A percentile compares a stretch with the other conserved stretches of the same genome.
These are phyloP conservation scores for Tenrec ecaudatus DNA, from an alignment of 2,113 vertebrate genomes.

Conservation along the genomic window DNA sequence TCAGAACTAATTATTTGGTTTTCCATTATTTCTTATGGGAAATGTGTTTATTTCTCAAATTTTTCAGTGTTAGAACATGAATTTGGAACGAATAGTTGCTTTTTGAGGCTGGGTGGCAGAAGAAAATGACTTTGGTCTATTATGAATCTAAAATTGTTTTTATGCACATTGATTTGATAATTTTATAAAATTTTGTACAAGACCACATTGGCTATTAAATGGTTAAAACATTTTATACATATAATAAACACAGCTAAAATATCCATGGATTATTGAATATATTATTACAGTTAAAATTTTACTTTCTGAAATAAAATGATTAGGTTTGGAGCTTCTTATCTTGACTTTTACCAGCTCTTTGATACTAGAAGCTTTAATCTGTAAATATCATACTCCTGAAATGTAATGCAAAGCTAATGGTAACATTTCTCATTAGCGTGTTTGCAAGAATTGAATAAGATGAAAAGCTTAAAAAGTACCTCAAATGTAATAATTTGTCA, in stretches of 20 bases:
- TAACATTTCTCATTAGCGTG: not conserved
- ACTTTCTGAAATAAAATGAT: not conserved
- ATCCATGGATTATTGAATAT: not conserved
- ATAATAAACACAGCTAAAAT: not conserved
- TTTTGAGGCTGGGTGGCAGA: not conserved
- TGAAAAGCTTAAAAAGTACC: not conserved
- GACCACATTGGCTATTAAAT: not conserved
- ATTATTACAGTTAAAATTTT: not conserved
- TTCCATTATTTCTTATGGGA: too few relatives aligned
- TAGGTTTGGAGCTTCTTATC: not conserved
- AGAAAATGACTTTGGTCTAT: not conserved
- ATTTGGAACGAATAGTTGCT: not conserved
- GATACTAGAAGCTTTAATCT: not conserved
- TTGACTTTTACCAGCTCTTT: conserved; percentile 7
- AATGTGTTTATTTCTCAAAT: too few relatives aligned
- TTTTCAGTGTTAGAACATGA: too few relatives aligned
- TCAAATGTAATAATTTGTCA: not conserved
- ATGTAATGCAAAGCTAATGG: not conserved
- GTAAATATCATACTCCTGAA: not conserved
- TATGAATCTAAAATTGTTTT: conserved; percentile 26
- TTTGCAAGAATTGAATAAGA: not conserved
- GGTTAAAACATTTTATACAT: not conserved
- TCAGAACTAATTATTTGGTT: too few relatives aligned
- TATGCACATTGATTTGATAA: not conserved
- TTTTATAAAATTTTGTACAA: not conserved